Evolutionary conservation across 2,113 vertebrate genomes (phyloP).

Genomic region (Microcebus jonahi): DNA sequence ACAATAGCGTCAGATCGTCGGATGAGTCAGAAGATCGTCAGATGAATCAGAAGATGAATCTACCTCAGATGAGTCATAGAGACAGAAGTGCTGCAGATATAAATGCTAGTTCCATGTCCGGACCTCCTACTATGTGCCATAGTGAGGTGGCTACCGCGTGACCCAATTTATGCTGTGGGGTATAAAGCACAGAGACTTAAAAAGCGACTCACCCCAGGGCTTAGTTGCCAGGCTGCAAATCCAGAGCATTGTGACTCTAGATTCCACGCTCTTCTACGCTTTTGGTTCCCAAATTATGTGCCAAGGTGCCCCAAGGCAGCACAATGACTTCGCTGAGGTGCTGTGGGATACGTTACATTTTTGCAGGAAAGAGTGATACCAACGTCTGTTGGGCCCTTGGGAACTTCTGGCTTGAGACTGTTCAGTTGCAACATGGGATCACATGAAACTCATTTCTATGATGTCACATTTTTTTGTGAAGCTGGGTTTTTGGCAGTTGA

Average conservation of each 20-base stretch:
- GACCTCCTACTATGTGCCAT: accelerated
- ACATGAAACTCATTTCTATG: background rate
- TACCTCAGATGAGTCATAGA: accelerated
- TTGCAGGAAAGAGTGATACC: too few species aligned
- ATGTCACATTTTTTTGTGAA: background rate
- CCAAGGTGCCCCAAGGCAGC: background rate
- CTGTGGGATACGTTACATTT: accelerated
- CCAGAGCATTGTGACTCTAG: background rate
- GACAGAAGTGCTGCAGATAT: too few species aligned
- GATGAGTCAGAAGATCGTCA: too few species aligned
- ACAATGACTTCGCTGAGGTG: background rate
- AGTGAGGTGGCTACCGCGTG: too few species aligned
- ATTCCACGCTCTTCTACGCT: accelerated
- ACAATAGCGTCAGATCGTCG: too few species aligned
- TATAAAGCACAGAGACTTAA: background rate
- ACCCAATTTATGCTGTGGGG: background rate
- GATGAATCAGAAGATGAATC: background rate
- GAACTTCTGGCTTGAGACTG: too few species aligned
- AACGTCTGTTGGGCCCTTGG: background rate
- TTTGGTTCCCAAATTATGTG: background rate
- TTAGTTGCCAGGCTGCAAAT: background rate
- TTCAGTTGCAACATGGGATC: background rate
- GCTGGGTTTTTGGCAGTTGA: background rate
- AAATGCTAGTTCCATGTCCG: background rate
- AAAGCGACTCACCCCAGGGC: too few species aligned